Evolutionary conservation across 2,797 vertebrate species (phyloP).

Genomic region (Lithobates sylvaticus): DNA sequence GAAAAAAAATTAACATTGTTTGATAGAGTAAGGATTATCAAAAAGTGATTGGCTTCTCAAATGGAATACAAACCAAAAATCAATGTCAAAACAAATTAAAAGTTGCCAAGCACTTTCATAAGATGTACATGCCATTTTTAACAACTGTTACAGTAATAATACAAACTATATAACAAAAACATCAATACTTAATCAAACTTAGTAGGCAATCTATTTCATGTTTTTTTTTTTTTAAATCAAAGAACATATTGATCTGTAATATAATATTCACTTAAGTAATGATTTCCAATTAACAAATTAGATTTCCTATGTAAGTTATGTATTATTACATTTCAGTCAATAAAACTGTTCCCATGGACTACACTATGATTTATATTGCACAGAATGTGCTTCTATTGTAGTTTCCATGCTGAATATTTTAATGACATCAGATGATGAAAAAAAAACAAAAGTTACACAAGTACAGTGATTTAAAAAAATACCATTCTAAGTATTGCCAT

Average conservation of each 20-base stretch:
- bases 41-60: background rate
- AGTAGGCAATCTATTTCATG: background rate
- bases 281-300: background rate
- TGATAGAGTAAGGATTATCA: background rate
- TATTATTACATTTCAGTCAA: background rate
- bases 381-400: background rate
- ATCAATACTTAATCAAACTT: slow-evolving; percentile 19
- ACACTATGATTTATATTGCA: background rate
- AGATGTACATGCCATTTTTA: slow-evolving; percentile 1
- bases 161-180: background rate
- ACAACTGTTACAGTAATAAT: background rate
- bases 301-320: background rate
- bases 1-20: background rate
- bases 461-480: too few species aligned
- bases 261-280: background rate
- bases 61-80: slow-evolving; percentile 26
- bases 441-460: too few species aligned
- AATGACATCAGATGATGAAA: background rate
- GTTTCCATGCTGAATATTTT: background rate
- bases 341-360: background rate
- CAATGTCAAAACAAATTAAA: slow-evolving; percentile 20
- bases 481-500: too few species aligned
- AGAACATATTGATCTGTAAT: background rate
- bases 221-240: background rate
- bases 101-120: slow-evolving; percentile 2